phyloP scores from a whole-genome alignment of 2,888 invertebrate genomes.

The Drosophila meridionalis region DNA sequence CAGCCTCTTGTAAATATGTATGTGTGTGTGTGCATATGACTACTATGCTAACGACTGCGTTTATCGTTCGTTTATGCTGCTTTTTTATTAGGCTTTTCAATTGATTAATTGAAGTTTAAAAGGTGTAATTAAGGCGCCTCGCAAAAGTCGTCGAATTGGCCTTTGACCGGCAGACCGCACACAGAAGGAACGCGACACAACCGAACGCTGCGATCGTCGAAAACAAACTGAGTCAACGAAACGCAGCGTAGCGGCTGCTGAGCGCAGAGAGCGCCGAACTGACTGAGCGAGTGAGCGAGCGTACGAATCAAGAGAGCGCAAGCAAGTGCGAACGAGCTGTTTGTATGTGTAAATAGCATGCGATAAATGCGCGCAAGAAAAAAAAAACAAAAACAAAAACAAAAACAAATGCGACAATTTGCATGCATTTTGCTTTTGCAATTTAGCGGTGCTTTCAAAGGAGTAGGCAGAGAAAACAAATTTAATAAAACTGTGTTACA shows the following conservation, averaged over 20 bases:
- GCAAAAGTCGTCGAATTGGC: slow-evolving; percentile 59
- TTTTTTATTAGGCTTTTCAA: slow-evolving; percentile 24
- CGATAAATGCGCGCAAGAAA: slow-evolving; percentile 45
- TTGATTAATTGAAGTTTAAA: slow-evolving; percentile 75
- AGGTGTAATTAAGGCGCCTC: slow-evolving; percentile 64
- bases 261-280: slow-evolving; percentile 13
- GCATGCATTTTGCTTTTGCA: slow-evolving; percentile 29
- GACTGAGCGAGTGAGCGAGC: slow-evolving; percentile 3
- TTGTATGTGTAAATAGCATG: slow-evolving; percentile 50
- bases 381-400: slow-evolving; percentile 7
- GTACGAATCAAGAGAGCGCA: slow-evolving; percentile 4
- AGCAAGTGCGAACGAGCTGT: slow-evolving; percentile 32
- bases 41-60: slow-evolving; percentile 16
- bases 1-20: slow-evolving; percentile 10
- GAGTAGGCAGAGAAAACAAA: background rate
- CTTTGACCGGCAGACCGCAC: slow-evolving; percentile 16
- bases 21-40: slow-evolving; percentile 11
- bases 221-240: slow-evolving; percentile 71
- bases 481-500: background rate
- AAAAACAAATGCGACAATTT: slow-evolving; percentile 21
- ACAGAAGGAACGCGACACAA: slow-evolving; percentile 46
- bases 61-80: slow-evolving; percentile 26
- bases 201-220: slow-evolving; percentile 78
- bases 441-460: background rate
- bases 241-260: slow-evolving; percentile 13